A percentile compares a stretch with the other conserved stretches of the same genome.
Conservation (phyloP, 2,113 vertebrate species). For the Physeter macrocephalus region DNA sequence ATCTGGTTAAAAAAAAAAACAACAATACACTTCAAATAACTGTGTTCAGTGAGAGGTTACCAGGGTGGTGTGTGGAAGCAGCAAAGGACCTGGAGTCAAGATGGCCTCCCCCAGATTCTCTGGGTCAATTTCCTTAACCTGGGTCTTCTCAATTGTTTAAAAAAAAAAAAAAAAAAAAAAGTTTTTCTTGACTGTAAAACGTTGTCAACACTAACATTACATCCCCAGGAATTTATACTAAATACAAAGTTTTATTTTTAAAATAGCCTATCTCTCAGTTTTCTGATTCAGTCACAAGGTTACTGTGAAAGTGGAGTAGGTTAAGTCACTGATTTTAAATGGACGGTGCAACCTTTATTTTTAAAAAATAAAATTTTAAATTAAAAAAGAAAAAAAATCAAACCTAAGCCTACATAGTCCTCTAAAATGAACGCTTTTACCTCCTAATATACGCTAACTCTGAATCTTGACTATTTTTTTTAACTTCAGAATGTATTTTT, state of each 20-base stretch:
- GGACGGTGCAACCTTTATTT: not conserved
- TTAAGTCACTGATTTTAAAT: not conserved
- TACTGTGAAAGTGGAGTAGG: not conserved
- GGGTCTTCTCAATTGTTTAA: not conserved
- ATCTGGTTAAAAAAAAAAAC: not conserved
- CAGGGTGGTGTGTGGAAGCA: not conserved
- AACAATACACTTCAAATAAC: not conserved
- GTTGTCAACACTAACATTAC: not conserved
- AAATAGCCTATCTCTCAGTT: not conserved
- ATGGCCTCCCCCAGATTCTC: not conserved
- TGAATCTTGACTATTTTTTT: not conserved
- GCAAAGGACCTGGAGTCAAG: not conserved
- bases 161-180: not conserved
- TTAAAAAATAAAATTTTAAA: not conserved
- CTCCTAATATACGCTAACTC: not conserved
- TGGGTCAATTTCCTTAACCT: not conserved
- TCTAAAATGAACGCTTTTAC: not conserved
- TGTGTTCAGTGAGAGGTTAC: not conserved
- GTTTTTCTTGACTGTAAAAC: not conserved
- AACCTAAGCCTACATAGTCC: not conserved
- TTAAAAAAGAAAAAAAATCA: not conserved
- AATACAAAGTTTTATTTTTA: not conserved
- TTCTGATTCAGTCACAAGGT: not conserved
- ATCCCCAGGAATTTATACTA: not conserved
- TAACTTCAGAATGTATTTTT: too few species aligned